A percentile compares a stretch with the other conserved stretches of the same genome.
Conservation (phyloP, 2,888 invertebrate species). For the Nephrocerus scutellatus region DNA sequence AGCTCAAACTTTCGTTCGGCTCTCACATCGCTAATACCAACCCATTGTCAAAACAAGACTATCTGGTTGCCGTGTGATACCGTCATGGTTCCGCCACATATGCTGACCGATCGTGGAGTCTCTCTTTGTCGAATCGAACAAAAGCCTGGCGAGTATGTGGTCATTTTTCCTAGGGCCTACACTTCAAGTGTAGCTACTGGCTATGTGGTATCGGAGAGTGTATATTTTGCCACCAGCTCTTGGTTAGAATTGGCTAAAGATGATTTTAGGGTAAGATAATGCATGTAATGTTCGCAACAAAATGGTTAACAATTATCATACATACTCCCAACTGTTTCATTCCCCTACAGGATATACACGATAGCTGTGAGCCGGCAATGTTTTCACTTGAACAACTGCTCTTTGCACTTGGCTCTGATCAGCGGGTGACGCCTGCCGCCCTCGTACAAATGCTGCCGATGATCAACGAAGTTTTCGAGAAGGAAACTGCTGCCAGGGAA, state of each 20-base stretch:
- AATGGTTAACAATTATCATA: too few relatives aligned
- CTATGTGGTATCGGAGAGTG: slow-evolving; percentile 83
- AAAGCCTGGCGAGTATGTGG: slow-evolving; percentile 78
- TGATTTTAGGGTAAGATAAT: slow-evolving; percentile 59
- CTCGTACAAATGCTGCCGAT: slow-evolving; percentile 61
- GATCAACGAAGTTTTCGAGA: slow-evolving; percentile 49
- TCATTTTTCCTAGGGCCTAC: slow-evolving; percentile 84
- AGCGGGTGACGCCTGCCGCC: slow-evolving; percentile 56
- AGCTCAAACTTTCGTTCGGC: slow-evolving; percentile 69
- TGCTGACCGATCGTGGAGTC: slow-evolving; percentile 69
- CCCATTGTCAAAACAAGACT: slow-evolving; percentile 71
- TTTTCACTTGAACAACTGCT: slow-evolving; percentile 80
- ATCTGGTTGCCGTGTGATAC: slow-evolving; percentile 90
- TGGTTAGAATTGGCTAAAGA: slow-evolving; percentile 70
- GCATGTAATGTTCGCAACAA: neutral
- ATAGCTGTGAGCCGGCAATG: slow-evolving; percentile 83
- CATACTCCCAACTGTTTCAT: too few relatives aligned
- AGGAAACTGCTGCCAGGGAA: slow-evolving; percentile 59
- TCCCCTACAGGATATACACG: slow-evolving; percentile 66
- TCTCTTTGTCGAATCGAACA: slow-evolving; percentile 74
- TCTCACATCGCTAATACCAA: slow-evolving; percentile 68
- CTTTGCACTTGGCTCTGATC: slow-evolving; percentile 65
- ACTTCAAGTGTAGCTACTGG: slow-evolving; percentile 85
- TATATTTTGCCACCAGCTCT: slow-evolving; percentile 75
- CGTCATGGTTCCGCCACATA: slow-evolving; percentile 81